Base-by-base conservation (phyloP, 1,140 invertebrate genomes). In the Plodia interpunctella region DNA sequence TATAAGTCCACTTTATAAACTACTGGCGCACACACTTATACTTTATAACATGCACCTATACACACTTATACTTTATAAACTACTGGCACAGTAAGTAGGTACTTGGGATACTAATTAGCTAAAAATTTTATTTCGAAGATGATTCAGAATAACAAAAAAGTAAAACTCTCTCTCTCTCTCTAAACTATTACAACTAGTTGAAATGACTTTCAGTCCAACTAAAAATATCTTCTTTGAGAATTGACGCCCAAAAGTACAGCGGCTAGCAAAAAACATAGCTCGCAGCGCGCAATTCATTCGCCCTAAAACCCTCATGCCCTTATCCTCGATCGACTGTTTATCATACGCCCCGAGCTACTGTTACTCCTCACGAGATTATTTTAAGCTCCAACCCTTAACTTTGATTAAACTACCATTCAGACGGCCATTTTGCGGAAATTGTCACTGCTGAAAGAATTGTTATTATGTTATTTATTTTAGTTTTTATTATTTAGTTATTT, bases 311-410 rank as follows among this genome's bases (percentile, higher is more conserved):
- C 38, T 44, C 38, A 15, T 44, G 13, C 38, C 38, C 5, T 44
- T 83, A 83, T 77, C 78, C 74, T 74, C 76, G 83, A 83, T 84
- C 76, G 72, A 63, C 72, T 68, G 68, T 81, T 84, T 81, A 84
- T 84, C 81, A 84, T 84, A 72, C 71, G 78, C 79, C 76, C 63
- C 56, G 69, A 71, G 78, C 72, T 55, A 59, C 61, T 70, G 68
- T 76, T 64, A 75, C 72, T 76, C 63, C 66, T 65, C 60, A 64
- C 68, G 65, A 83, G 78, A 79, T 83, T 81, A 82, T 86, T 84
- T 83, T 82, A 87, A 83, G 76, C 66, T 76, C 68, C 65, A 79
- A 74, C 76, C 83, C 77, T 78, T 77, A 79, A 78, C 71, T 86
- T 72, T 88, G 80, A 85, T 85, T 83, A 86, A 76, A 80, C 72